Base-by-base conservation (phyloP, 2,113 vertebrate species). In the Bambusicola thoracicus region DNA sequence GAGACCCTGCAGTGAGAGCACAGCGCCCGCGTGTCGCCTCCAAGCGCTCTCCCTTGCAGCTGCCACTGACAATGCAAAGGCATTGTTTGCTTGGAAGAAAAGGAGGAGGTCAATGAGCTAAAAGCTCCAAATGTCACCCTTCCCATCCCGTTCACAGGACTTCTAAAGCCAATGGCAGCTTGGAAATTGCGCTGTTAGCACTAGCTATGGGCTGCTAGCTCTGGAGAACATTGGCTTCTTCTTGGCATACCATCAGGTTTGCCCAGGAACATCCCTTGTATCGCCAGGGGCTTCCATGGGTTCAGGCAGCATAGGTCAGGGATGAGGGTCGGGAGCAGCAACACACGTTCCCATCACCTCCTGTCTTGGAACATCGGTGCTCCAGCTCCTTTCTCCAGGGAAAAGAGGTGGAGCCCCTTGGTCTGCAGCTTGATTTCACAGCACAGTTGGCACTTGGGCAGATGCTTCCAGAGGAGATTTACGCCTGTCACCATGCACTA, bases 171-270 rank as follows among this genome's bases (percentile, higher is more conserved):
- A 72, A 53, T 19, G 36, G 10, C 51, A 62, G 92, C 84, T 92
- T 66, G 67, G 63, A 87, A 89, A 80, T 76, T 3, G 44, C 0
- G 3, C 84, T 44, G 3, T 74, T 77, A 90, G 73, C 63, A 74
- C 8, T 11, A 63, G 70, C 77, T 65, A 32, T 56, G 43, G 80
- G 61, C 83, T 83, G 34, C 19, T 2, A 68, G 81, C 70, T 30
- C 40, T 58, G 58, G 36, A 8, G 66, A 49, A 29, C 0, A 0
- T 43, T 36, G 56, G 32, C 3, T 13, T 13, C 46, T 16, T 30
- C 51, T 16, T 27, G 49, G 53, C 51, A 30, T 0, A 0, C 36
- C 38, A 3, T 4, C 0, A 0, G 29, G 5, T 48, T 4, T 20
- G 43, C 10, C 55, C 27, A n/a, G 62, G n/a, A 77, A 24, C 0